Base-by-base conservation (phyloP, 2,888 invertebrate species). In the Chironomus riparius region DNA sequence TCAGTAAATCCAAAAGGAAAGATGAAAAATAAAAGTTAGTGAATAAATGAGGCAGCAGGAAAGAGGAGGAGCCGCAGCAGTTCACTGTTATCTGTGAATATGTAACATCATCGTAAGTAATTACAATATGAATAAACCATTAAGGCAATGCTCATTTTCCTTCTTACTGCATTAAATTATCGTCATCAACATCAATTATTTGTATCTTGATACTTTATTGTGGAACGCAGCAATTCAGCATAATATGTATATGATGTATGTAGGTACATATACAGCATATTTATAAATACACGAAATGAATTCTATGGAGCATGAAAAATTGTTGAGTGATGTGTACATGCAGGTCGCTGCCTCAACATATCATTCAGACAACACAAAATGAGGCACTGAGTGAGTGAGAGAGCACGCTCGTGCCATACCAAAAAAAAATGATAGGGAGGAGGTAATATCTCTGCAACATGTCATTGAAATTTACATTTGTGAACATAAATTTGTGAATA, bases 111-210 rank as follows among this genome's bases (percentile, higher is more conserved):
- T 56, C 65, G 65, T 65, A 65, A 65, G 65, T 65, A 65, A 65
- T 65, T 65, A 65, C 65, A 65, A 65, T 24, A 65, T 65, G 65
- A 65, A 65, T 65, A 65, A 65, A 65, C 24, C 65, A 65, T 65
- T 21, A 65, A 65, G 56, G 22, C 21, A 65, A 65, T 65, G 65
- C 22, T 65, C 65, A 65, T 65, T 65, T 65, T 22, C 21, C 65
- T 12, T 56, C 18, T 18, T 56, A 18, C 15, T 65, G 65, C 65
- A 65, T 65, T 65, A 65, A 65, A 65, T 24, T 65, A 65, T 65
- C 65, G 21, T 62, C 74, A 74, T 73, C 72, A 73, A 24, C 72
- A 73, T 74, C 62, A 74, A 74, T 74, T 74, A 74, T 74, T 65
- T 68, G 74, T 48, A 7, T 72, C 56, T 21, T 15, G 56, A 56